Evolutionary conservation across 2,888 invertebrate species (phyloP), one percentile per base, ranked within the genome.

Genomic region (Lasioglossum zephyrum): DNA sequence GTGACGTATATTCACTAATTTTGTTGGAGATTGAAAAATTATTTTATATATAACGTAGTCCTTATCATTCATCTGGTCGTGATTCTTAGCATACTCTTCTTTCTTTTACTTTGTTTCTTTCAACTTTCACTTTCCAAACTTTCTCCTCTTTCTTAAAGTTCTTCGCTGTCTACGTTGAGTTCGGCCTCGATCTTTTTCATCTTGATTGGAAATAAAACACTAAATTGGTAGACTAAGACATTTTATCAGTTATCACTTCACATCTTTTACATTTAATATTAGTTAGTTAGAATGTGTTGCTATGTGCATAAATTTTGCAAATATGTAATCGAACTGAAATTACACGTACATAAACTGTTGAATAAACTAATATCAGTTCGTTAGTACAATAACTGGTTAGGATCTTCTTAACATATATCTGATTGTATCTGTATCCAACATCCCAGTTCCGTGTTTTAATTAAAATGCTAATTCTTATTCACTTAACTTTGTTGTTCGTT

Each of bases 391-490:
- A 63, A 63, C 26, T 0, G 31, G 16, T 63, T 63, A 31, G 16
- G 16, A 16, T 16, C 0, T 18, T 31, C 31, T 63, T 18, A 63
- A 63, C 16, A 63, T 63, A 31, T 26, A 63, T 63, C 16, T 63
- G 18, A 63, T 63, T 63, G 18, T 18, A 63, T 63, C 63, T 63
- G 63, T 63, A 63, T 31, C 63, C 31, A 18, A 3, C 18, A 63
- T 18, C 18, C 63, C 63, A 31, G 31, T 18, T 63, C 31, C 31
- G 16, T 6, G 31, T 31, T 63, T 31, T 63, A 63, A 63, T 63
- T 31, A 63, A 63, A 63, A 63, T 63, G 63, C 63, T 18, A 63
- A 63, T 63, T 63, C 63, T 18, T 63, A 63, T 31, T 18, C 63
- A 8, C 63, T 31, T 63, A 18, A 63, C 6, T 63, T 63, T 8